phyloP scores from a whole-genome alignment of 2,113 vertebrate genomes.

The Petaurus breviceps region DNA sequence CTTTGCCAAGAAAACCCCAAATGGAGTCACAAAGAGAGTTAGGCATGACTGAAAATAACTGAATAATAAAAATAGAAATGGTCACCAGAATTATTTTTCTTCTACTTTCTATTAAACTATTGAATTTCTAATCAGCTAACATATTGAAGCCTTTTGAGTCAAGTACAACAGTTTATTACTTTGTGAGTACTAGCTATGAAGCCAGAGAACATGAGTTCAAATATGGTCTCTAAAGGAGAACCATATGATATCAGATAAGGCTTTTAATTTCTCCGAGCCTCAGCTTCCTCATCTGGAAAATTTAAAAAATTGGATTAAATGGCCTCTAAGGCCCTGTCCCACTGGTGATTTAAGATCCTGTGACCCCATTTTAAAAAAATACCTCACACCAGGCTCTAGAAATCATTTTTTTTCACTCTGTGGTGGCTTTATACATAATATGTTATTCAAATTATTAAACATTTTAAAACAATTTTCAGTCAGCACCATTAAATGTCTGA shows the following conservation, averaged over 20 bases:
- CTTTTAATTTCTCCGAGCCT: neutral
- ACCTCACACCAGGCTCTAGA: neutral
- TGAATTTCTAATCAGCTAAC: neutral
- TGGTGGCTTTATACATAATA: neutral
- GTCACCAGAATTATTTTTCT: neutral
- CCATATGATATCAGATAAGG: no score
- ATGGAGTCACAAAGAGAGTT: neutral
- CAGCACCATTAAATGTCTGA: neutral
- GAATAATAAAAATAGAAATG: neutral
- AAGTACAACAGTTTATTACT: no score
- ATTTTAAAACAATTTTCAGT: neutral
- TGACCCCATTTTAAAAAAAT: neutral
- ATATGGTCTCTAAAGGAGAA: neutral
- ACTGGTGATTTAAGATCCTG: neutral
- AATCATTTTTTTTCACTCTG: neutral
- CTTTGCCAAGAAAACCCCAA: neutral
- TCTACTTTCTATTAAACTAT: neutral
- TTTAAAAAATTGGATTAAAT: neutral
- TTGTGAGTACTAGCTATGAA: no score
- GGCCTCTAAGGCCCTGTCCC: neutral
- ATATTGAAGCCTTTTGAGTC: neutral
- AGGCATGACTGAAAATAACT: neutral
- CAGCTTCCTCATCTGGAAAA: neutral
- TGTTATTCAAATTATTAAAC: no score
- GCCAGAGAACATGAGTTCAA: neutral